Conservation (phyloP, 2,797 vertebrate genomes). For the Phalanger gymnotis region DNA sequence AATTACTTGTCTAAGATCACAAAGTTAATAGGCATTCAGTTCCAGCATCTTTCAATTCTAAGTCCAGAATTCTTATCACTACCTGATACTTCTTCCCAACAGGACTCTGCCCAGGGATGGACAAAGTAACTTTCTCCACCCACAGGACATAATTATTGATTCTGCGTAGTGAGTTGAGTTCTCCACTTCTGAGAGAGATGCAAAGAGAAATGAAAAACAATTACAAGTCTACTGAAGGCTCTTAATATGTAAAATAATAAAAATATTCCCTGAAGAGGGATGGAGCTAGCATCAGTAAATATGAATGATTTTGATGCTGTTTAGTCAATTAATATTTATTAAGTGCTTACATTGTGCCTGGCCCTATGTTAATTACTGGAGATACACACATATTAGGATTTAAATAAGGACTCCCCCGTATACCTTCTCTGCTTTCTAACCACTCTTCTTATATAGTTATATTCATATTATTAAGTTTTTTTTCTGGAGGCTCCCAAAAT, state of each 20-base stretch:
- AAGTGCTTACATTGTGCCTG: neutral
- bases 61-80: too few relatives aligned
- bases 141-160: too few relatives aligned
- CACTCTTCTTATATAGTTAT: neutral
- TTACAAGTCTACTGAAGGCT: neutral
- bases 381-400: neutral
- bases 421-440: neutral
- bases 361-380: neutral
- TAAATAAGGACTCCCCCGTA: neutral
- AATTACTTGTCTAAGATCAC: too few relatives aligned
- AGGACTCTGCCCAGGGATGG: too few relatives aligned
- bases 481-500: neutral
- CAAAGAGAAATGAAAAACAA: too few relatives aligned
- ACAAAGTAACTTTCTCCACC: too few relatives aligned
- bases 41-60: too few relatives aligned
- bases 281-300: neutral
- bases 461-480: neutral
- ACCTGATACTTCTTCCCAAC: too few relatives aligned
- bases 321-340: neutral
- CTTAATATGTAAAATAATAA: neutral
- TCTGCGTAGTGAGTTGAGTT: too few relatives aligned
- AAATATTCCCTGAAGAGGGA: neutral
- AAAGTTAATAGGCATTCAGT: too few relatives aligned
- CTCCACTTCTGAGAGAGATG: too few relatives aligned
- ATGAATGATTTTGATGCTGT: neutral